Evolutionary conservation across 2,888 invertebrate species (phyloP), one percentile per base, ranked within the genome.

Genomic region (Caenorhabditis wallacei): DNA sequence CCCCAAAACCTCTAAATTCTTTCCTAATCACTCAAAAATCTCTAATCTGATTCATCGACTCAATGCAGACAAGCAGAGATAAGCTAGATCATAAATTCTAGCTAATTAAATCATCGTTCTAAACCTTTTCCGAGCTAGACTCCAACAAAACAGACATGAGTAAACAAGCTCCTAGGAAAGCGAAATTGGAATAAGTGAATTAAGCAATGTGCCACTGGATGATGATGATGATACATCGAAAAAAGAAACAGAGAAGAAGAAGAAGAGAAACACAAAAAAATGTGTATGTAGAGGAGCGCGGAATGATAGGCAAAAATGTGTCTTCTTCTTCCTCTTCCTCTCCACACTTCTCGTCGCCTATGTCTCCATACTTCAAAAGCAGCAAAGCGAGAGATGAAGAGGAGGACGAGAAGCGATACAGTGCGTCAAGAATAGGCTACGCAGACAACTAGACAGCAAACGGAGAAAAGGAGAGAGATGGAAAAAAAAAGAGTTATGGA

Each of bases 271-370:
- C 40, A 59, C n/a, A 35, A 35, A 37, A 40, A 63, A 40, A 54
- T 16, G 37, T 69, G 53, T 18, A 18, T 57, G 59, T 43, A 22
- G 48, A 66, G 57, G 37, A 37, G 61, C 43, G 61, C 68, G 69
- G 61, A 78, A 59, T 71, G 70, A 71, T 71, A 71, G 63, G 70
- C 63, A 75, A 66, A 57, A 63, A 40, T 61, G 40, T 40, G 43
- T 43, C 24, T 43, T 48, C 46, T 48, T 48, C 18, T 18, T 18
- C 46, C 18, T 18, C 46, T 24, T 53, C 53, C 24, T 53, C 24
- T 20, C 20, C 13, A 20, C 13, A 22, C 69, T 48, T 70, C 70
- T 70, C 70, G 70, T 71, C 53, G 30, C 26, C 63, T 66, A 66
- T 57, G 66, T 75, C 75, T 75, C 75, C 64, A 24, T 63, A 37